Base-by-base conservation (phyloP, 1,140 invertebrate species). In the Drosophila nigrodunni region DNA sequence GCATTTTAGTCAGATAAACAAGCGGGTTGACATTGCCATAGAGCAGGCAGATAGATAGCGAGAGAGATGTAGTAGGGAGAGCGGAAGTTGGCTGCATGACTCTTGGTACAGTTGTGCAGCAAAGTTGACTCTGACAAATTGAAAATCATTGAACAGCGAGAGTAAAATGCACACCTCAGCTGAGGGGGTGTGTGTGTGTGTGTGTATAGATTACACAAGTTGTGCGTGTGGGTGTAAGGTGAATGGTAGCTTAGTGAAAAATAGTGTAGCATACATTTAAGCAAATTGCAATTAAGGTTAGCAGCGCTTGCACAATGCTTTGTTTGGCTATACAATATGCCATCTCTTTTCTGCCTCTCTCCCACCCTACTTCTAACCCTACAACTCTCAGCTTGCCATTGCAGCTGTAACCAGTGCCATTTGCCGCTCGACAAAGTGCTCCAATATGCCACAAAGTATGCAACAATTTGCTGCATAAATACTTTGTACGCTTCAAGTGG, bases 381-480 rank as follows among this genome's bases (percentile, higher is more conserved):
- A 2, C 15, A n/a, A 8, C 21, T n/a, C n/a, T 35, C 5, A 2
- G 0, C 13, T 15, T 18, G 30, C 18, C 25, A 6, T 30, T 10
- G 34, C 50, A 18, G 43, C 15, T n/a, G 54, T 39, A 35, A 50
- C 43, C 49, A 30, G 62, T 75, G 50, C 77, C 54, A 61, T 49
- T 74, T 61, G 49, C 74, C 58, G 70, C 78, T 64, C 85, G 75
- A 86, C 82, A 86, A 85, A 85, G 82, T 86, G 75, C 75, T 82
- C 82, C 82, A 86, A 86, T 88, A 80, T 74, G 80, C 80, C 79
- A 80, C 83, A 88, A 80, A 89, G 83, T 88, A 88, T 88, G 83
- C 85, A 83, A 88, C 83, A 88, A 83, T 88, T 89, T 88, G 80
- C 77, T 69, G 83, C 83, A 88, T 82, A 87, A 88, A 88, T 87